These are phyloP conservation scores for Emydocephalus ijimae DNA, from an alignment of 2,113 vertebrate genomes.

Conservation along the genomic window DNA sequence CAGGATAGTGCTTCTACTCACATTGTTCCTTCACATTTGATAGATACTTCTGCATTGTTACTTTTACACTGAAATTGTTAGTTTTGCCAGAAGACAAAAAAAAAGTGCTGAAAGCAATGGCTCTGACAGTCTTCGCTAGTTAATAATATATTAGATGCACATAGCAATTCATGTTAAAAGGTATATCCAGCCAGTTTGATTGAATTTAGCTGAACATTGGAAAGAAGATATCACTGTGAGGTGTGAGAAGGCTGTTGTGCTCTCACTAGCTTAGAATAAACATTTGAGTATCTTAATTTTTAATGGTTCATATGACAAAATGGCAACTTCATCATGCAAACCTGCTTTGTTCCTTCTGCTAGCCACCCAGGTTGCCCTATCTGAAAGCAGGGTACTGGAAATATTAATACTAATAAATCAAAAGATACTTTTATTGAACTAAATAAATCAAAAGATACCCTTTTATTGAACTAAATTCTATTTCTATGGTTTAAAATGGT, in stretches of 20 bases:
- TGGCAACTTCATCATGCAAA: not conserved
- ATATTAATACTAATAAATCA: not conserved
- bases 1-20: not conserved
- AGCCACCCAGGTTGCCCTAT: not conserved
- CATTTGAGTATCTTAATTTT: not conserved
- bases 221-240: not conserved
- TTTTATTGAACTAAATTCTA: not conserved
- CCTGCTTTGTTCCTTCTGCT: not conserved
- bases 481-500: slow-evolving; percentile 35
- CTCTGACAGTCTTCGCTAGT: too few relatives aligned
- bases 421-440: not conserved
- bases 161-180: not conserved
- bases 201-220: not conserved
- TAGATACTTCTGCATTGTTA: not conserved
- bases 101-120: not conserved
- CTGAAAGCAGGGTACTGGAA: not conserved
- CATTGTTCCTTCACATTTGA: not conserved
- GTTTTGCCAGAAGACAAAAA: not conserved
- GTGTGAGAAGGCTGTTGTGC: not conserved
- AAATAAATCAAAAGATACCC: not conserved
- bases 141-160: not conserved
- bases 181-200: not conserved
- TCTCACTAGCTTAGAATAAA: not conserved
- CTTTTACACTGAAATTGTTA: not conserved
- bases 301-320: not conserved